These are phyloP conservation scores for Otis tarda DNA, from an alignment of 2,113 vertebrate species.

Conservation along the genomic window DNA sequence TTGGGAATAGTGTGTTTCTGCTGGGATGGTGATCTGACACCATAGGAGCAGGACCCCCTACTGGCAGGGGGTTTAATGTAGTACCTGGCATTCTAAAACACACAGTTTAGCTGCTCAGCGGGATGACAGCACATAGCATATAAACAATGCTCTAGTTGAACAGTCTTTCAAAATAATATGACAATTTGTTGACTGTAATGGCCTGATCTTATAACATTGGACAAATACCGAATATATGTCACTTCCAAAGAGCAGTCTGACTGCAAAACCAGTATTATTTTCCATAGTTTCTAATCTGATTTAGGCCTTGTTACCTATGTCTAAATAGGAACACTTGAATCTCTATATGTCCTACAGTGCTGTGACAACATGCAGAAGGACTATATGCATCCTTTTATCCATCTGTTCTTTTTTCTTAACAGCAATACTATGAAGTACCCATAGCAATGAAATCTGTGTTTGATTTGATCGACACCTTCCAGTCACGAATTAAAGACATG, in stretches of 20 bases:
- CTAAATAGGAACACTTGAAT: not conserved
- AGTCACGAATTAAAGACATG: conserved; percentile 96
- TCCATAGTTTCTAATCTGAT: not conserved
- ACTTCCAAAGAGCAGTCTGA: not conserved
- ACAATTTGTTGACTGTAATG: not conserved
- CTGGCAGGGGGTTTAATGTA: not conserved
- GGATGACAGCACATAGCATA: not conserved
- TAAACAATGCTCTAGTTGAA: not conserved
- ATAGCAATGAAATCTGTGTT: conserved; percentile 97
- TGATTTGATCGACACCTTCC: conserved; percentile 93
- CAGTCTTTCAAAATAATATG: not conserved
- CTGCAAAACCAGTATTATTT: not conserved
- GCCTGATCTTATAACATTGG: not conserved
- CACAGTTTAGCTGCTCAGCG: accelerated
- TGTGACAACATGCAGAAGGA: not conserved
- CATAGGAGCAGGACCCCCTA: not conserved
- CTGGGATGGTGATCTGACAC: not conserved
- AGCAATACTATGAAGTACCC: conserved; percentile 98
- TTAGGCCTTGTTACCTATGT: not conserved
- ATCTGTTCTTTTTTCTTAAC: conserved; percentile 21
- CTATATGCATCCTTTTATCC: not conserved
- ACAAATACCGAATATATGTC: not conserved
- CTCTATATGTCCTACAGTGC: not conserved
- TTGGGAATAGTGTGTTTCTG: not conserved
- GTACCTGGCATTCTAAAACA: not conserved